Conservation (phyloP, 2,888 invertebrate genomes). For the Drosophila histrio region DNA sequence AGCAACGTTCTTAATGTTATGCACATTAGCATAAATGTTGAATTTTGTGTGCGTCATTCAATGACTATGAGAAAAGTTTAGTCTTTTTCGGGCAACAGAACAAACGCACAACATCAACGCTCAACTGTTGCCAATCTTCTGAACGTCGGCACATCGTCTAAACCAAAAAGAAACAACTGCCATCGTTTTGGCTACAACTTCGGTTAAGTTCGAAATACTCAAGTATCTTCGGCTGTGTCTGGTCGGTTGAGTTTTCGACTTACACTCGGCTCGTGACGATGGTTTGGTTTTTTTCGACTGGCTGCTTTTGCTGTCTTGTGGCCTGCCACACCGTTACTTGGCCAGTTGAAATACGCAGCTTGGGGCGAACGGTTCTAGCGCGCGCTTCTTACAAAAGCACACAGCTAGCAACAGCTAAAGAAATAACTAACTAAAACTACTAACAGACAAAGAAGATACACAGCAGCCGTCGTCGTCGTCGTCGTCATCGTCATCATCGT, state of each 20-base stretch:
- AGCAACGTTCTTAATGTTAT: conserved; percentile 34
- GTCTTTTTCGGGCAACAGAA: neutral
- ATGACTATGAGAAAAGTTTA: neutral
- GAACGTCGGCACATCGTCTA: conserved; percentile 15
- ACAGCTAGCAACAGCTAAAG: conserved; percentile 18
- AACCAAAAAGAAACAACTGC: conserved; percentile 18
- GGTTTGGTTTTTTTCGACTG: conserved; percentile 49
- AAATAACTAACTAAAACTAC: conserved; percentile 65
- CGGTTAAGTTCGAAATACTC: too few relatives aligned
- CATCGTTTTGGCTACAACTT: neutral
- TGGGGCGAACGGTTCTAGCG: conserved; percentile 77
- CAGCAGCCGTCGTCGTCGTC: conserved; percentile 72
- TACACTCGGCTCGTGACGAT: conserved; percentile 14
- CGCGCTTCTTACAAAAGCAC: conserved; percentile 62
- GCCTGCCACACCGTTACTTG: conserved; percentile 74
- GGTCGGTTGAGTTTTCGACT: conserved; percentile 31
- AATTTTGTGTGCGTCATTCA: conserved; percentile 37
- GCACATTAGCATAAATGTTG: conserved; percentile 49
- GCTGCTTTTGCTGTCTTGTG: conserved; percentile 64
- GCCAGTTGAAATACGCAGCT: conserved; percentile 78
- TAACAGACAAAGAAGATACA: conserved; percentile 51
- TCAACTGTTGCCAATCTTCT: conserved; percentile 42
- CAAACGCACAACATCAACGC: conserved; percentile 27
- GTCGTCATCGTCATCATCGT: too few relatives aligned
- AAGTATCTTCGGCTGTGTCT: conserved; percentile 29